phyloP scores from a whole-genome alignment of 37 sponge, comb jelly and placozoan genomes.

The Axinella damicornis region DNA sequence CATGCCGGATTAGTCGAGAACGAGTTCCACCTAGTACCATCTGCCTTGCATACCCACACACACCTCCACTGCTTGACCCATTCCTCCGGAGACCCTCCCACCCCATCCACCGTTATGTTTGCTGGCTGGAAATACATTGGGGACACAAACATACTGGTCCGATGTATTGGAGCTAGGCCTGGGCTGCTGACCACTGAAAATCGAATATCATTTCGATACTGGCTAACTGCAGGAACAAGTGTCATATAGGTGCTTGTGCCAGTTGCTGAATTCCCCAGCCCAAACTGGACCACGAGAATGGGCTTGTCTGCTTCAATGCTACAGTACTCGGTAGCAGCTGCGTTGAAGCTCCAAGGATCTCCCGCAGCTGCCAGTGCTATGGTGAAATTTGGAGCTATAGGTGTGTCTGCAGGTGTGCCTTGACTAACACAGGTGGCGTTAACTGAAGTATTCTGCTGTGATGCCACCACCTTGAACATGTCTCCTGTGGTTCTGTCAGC shows the following conservation, averaged over 20 bases:
- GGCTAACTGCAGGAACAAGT: slow-evolving; percentile 43
- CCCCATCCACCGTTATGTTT: slow-evolving; percentile 5
- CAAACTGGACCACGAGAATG: slow-evolving; percentile 29
- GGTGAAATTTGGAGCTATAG: too few relatives aligned
- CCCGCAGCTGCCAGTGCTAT: not conserved
- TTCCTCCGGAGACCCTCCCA: not conserved
- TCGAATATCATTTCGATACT: slow-evolving; percentile 25
- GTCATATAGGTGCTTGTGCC: slow-evolving; percentile 19
- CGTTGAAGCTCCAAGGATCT: not conserved
- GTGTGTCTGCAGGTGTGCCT: too few relatives aligned
- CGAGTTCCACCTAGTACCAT: not conserved
- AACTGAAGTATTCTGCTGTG: too few relatives aligned
- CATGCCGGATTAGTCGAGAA: slow-evolving; percentile 19
- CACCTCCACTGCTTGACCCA: not conserved
- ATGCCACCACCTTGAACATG: too few relatives aligned
- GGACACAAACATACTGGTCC: slow-evolving; percentile 21
- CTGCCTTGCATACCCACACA: slow-evolving; percentile 35
- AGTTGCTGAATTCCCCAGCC: slow-evolving; percentile 8
- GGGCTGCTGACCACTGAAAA: not conserved
- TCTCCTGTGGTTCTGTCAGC: too few relatives aligned
- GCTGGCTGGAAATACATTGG: not conserved
- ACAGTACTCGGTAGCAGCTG: slow-evolving; percentile 11
- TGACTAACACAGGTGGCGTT: too few relatives aligned
- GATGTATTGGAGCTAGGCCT: not conserved
- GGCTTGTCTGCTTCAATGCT: slow-evolving; percentile 40